Conservation (phyloP, 2,797 vertebrate species). For the Gymnoscopelus microlampas region DNA sequence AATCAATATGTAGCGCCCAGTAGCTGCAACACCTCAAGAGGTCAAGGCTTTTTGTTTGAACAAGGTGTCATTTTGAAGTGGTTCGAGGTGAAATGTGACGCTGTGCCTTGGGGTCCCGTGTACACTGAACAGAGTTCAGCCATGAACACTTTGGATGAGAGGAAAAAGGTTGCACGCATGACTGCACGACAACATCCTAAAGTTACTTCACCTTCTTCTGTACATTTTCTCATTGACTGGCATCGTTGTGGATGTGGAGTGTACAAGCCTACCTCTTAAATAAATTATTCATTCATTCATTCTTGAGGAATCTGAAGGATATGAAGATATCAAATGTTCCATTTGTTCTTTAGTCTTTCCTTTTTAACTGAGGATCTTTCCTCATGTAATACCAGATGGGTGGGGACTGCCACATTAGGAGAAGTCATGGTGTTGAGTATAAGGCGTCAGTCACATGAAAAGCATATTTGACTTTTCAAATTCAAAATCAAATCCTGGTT, state of each 20-base stretch:
- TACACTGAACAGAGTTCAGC: constrained; percentile 49
- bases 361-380: too few relatives aligned
- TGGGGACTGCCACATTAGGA: too few relatives aligned
- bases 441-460: too few relatives aligned
- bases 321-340: neutral
- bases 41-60: constrained; percentile 27
- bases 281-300: too few relatives aligned
- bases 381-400: too few relatives aligned
- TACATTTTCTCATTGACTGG: constrained; percentile 16
- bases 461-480: too few relatives aligned
- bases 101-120: constrained; percentile 11
- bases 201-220: constrained; percentile 17
- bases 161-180: constrained; percentile 54
- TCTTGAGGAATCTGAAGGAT: neutral
- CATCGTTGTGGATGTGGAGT: neutral
- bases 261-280: neutral
- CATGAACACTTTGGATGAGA: constrained; percentile 54
- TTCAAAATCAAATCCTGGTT: too few relatives aligned
- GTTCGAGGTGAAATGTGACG: constrained; percentile 3
- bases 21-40: constrained; percentile 14
- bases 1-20: neutral
- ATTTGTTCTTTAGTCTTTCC: too few relatives aligned
- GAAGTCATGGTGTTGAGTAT: too few relatives aligned
- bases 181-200: constrained; percentile 29
- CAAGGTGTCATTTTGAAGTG: constrained; percentile 36